Evolutionary conservation across 2,888 invertebrate genomes (phyloP).

Genomic region (Tenthredo mesomela): DNA sequence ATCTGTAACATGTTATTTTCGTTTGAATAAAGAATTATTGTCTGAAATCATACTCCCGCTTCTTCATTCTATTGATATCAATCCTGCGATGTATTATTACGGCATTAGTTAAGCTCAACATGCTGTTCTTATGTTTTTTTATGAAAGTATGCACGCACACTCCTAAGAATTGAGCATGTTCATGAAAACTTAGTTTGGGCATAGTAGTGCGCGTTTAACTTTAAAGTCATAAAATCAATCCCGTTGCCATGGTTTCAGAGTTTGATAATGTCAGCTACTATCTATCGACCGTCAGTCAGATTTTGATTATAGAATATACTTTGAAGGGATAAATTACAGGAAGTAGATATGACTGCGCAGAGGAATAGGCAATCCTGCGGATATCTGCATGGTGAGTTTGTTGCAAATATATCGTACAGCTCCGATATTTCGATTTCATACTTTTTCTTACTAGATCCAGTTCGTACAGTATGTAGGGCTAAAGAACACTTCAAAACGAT

Average conservation of each 20-base stretch:
- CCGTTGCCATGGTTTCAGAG: constrained; percentile 43
- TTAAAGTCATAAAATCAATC: constrained; percentile 8
- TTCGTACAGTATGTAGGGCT: constrained; percentile 81
- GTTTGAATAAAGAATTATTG: constrained; percentile 1
- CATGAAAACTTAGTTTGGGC: too few relatives aligned
- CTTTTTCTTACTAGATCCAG: constrained; percentile 77
- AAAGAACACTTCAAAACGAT: constrained; percentile 81
- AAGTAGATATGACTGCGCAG: neutral
- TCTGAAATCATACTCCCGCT: neutral
- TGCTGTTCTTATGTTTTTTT: too few relatives aligned
- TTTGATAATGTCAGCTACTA: neutral
- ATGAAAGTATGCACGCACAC: too few relatives aligned
- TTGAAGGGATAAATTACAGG: neutral
- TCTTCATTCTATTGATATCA: neutral
- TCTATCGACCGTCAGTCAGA: neutral
- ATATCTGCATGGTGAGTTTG: constrained; percentile 12
- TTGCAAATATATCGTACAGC: neutral
- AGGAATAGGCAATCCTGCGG: neutral
- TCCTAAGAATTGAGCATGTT: too few relatives aligned
- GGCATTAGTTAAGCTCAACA: neutral
- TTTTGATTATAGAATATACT: neutral
- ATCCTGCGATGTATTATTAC: neutral
- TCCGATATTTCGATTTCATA: neutral
- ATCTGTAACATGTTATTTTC: neutral
- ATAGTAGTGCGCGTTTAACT: too few relatives aligned